Percentiles rank a stretch among this genome's conserved stretches.
Evolutionary conservation across 1,140 invertebrate genomes (phyloP).

Genomic region (Pteromalus puparum): DNA sequence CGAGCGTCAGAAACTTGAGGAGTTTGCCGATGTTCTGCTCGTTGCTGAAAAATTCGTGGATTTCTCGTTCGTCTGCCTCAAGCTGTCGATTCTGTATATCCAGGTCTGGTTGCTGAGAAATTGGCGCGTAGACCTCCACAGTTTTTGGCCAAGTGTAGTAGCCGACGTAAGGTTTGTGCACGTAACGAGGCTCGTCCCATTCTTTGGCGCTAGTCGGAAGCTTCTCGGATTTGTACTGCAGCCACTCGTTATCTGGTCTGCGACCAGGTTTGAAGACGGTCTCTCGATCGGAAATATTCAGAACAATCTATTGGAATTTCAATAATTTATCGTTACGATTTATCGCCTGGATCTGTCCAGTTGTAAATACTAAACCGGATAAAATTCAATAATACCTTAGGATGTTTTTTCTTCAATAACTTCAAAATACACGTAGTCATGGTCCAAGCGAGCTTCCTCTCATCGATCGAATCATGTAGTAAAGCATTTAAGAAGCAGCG

Average conservation of each 20-base stretch:
- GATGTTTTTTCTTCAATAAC: conserved; percentile 84
- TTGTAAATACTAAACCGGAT: neutral
- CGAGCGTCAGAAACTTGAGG: conserved; percentile 72
- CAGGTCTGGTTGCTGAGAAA: conserved; percentile 78
- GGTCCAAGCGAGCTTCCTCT: conserved; percentile 82
- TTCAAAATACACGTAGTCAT: conserved; percentile 82
- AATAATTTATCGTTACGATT: neutral
- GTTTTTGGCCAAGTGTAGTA: conserved; percentile 89
- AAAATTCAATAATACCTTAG: conserved; percentile 61
- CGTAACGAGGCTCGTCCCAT: conserved; percentile 83
- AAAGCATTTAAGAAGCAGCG: conserved; percentile 81
- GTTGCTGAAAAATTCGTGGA: conserved; percentile 83
- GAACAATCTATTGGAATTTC: conserved; percentile 8
- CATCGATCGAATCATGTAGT: conserved; percentile 85
- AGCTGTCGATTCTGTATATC: conserved; percentile 74
- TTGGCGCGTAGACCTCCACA: conserved; percentile 79
- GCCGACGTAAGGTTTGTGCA: conserved; percentile 84
- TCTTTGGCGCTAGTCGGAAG: conserved; percentile 79
- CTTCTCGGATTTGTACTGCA: conserved; percentile 79
- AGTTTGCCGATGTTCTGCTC: conserved; percentile 10
- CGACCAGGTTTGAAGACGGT: conserved; percentile 72
- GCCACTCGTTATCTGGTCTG: conserved; percentile 82
- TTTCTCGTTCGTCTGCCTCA: conserved; percentile 78
- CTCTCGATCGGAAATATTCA: conserved; percentile 1
- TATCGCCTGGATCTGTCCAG: neutral